Percentiles rank a stretch among this genome's conserved stretches.
These are phyloP conservation scores for Camptogramma bilineatum DNA, from an alignment of 2,888 invertebrate species.

Conservation along the genomic window DNA sequence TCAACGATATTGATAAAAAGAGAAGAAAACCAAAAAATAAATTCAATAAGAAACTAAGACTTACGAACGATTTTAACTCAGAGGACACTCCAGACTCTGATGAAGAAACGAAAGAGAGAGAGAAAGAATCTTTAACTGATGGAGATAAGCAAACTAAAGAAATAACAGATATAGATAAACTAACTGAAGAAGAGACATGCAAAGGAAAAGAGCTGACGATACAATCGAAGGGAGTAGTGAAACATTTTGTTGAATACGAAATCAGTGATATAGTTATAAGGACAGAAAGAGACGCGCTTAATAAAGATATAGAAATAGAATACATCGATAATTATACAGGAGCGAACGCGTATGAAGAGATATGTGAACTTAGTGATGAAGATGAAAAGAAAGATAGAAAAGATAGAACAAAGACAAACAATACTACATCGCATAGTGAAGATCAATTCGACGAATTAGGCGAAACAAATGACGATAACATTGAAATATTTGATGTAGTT, in stretches of 20 bases:
- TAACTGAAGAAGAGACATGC: slow-evolving; percentile 5
- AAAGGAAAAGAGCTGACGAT: slow-evolving; percentile 13
- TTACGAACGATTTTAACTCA: slow-evolving; percentile 8
- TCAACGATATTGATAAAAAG: background rate
- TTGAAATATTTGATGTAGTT: slow-evolving; percentile 14
- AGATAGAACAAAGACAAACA: background rate
- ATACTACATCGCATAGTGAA: background rate
- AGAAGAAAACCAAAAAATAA: slow-evolving; percentile 7
- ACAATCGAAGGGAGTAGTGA: slow-evolving; percentile 12
- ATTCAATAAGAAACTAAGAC: slow-evolving; percentile 16
- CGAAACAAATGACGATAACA: background rate
- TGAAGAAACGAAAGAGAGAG: background rate
- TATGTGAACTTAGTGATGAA: slow-evolving; percentile 24
- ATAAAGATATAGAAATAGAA: slow-evolving; percentile 21
- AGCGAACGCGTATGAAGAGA: slow-evolving; percentile 16
- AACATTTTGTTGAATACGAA: slow-evolving; percentile 23
- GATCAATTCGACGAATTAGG: slow-evolving; percentile 1
- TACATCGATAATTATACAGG: slow-evolving; percentile 24
- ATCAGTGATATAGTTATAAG: slow-evolving; percentile 23
- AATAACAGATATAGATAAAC: too few relatives aligned
- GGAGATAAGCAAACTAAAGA: too few relatives aligned
- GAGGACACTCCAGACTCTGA: slow-evolving; percentile 3
- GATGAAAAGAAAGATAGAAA: slow-evolving; percentile 18
- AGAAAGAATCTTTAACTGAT: too few relatives aligned
- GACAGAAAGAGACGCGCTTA: slow-evolving; percentile 8